Conservation (phyloP, 2,888 invertebrate genomes). For the Stomorhina lunata region DNA sequence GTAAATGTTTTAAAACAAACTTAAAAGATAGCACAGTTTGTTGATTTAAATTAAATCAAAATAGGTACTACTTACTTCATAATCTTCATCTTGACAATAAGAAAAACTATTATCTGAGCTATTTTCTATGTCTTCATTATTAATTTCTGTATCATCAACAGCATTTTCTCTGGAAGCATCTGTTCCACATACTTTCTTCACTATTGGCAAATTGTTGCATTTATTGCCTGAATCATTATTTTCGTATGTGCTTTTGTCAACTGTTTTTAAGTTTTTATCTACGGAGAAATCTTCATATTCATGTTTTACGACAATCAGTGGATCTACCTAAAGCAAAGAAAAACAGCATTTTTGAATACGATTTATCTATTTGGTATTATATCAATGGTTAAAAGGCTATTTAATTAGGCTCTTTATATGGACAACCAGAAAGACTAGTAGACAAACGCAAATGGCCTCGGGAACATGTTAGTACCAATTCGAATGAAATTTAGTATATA, state of each 20-base stretch:
- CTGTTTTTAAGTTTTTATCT: neutral
- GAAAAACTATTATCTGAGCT: neutral
- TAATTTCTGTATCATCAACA: neutral
- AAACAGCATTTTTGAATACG: neutral
- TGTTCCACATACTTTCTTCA: neutral
- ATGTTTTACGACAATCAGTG: conserved; percentile 35
- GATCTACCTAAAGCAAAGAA: conserved; percentile 20
- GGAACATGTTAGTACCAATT: too few species aligned
- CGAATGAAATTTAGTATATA: too few species aligned
- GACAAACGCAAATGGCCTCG: too few species aligned
- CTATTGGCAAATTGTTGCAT: neutral
- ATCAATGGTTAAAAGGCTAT: too few species aligned
- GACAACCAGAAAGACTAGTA: too few species aligned
- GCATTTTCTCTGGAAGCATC: neutral
- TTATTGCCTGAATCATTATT: neutral
- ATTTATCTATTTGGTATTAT: neutral
- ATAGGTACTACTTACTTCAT: conserved; percentile 27
- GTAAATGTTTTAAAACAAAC: too few species aligned
- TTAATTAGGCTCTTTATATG: too few species aligned
- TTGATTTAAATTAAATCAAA: too few species aligned
- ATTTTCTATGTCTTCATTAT: conserved; percentile 29
- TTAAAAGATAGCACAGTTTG: too few species aligned
- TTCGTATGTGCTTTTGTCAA: neutral
- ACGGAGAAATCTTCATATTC: conserved; percentile 16
- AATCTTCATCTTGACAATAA: conserved; percentile 8